Evolutionary conservation across 2,797 vertebrate genomes (phyloP).

Genomic region (Liasis olivaceus): DNA sequence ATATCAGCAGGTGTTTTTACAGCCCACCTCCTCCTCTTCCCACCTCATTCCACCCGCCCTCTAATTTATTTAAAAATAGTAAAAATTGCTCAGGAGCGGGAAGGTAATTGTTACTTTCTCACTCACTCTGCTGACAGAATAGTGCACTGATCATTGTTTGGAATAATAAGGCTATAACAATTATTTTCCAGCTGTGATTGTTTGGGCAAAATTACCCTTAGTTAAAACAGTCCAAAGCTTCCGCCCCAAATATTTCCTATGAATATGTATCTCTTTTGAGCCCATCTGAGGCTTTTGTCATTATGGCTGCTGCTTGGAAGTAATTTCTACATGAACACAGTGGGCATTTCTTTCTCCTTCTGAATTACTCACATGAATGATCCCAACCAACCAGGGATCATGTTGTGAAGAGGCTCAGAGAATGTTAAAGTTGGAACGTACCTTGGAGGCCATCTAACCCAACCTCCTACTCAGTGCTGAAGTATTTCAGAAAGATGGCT

Average conservation of each 20-base stretch:
- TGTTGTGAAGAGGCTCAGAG: not conserved
- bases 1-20: constrained; percentile 48
- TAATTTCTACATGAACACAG: not conserved
- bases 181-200: not conserved
- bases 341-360: not conserved
- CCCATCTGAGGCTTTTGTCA: not conserved
- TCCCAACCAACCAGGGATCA: not conserved
- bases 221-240: not conserved
- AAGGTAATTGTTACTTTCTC: constrained; percentile 12
- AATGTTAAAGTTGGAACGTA: not conserved
- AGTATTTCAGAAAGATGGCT: not conserved
- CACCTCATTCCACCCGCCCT: not conserved
- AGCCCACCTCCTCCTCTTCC: not conserved
- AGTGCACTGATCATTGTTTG: not conserved
- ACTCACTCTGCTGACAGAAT: constrained; percentile 17
- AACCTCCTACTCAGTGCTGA: not conserved
- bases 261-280: not conserved
- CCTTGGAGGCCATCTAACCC: not conserved
- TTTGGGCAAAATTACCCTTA: not conserved
- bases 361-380: not conserved
- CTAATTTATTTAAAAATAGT: constrained; percentile 12
- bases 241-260: not conserved
- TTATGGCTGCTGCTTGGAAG: not conserved
- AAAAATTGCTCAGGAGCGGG: not conserved
- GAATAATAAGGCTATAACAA: not conserved